Percentiles rank a stretch among this genome's conserved stretches.
Evolutionary conservation across 2,797 vertebrate species (phyloP).

Genomic region (Scomberomorus guttatus): DNA sequence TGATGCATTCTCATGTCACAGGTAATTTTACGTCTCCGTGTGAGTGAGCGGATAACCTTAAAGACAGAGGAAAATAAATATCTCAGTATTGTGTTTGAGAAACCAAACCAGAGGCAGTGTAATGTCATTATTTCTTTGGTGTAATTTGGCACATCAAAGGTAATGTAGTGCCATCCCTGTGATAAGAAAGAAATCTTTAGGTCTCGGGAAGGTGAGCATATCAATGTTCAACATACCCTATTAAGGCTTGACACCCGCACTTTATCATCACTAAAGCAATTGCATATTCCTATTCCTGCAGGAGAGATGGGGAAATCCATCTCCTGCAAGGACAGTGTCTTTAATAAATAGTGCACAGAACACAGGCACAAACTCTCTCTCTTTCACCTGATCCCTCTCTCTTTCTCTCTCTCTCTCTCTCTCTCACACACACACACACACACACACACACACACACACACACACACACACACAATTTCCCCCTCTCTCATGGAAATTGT

Average conservation of each 20-base stretch:
- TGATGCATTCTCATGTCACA: slow-evolving; percentile 43
- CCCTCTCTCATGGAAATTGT: slow-evolving; percentile 76
- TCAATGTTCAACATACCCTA: slow-evolving; percentile 81
- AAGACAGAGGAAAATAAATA: slow-evolving; percentile 42
- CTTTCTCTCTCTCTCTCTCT: background rate
- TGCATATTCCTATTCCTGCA: slow-evolving; percentile 80
- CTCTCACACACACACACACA: slow-evolving; percentile 8
- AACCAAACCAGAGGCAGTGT: slow-evolving; percentile 22
- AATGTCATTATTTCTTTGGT: slow-evolving; percentile 45
- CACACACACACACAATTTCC: slow-evolving; percentile 39
- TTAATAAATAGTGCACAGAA: slow-evolving; percentile 81
- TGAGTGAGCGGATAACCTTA: slow-evolving; percentile 17
- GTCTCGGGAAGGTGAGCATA: slow-evolving; percentile 77
- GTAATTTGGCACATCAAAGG: slow-evolving; percentile 67
- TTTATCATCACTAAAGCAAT: slow-evolving; percentile 85
- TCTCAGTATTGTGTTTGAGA: background rate
- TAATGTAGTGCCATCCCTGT: slow-evolving; percentile 57
- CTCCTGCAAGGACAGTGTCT: slow-evolving; percentile 77
- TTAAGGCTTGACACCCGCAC: slow-evolving; percentile 83
- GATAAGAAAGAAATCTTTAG: slow-evolving; percentile 67
- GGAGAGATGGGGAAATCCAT: slow-evolving; percentile 78
- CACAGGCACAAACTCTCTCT: slow-evolving; percentile 73
- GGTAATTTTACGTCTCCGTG: slow-evolving; percentile 46
- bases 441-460: slow-evolving; percentile 22
- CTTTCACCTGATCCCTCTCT: slow-evolving; percentile 64